Percentiles rank a stretch among this genome's conserved stretches.
Evolutionary conservation across 2,797 vertebrate species (phyloP).

Genomic region (Gila robusta): DNA sequence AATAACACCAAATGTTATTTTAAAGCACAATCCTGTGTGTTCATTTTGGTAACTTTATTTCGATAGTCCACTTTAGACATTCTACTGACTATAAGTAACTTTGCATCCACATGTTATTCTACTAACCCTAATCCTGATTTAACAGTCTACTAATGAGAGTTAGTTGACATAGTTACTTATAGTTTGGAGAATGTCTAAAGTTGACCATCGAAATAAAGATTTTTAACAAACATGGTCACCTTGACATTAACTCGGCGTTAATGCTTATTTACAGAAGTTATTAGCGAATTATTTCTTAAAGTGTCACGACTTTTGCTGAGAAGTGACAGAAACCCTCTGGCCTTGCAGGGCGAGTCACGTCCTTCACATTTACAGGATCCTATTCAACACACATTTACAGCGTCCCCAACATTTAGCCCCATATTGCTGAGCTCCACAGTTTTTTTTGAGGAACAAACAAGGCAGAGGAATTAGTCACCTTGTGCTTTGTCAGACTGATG

Average conservation of each 20-base stretch:
- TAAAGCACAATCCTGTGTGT: background rate
- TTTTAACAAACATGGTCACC: background rate
- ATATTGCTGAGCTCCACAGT: conserved; percentile 38
- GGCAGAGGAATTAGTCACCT: conserved; percentile 64
- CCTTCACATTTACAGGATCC: conserved; percentile 32
- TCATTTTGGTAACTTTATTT: background rate
- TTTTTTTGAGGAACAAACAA: conserved; percentile 51
- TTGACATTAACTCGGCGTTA: background rate
- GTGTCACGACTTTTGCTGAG: conserved; percentile 15
- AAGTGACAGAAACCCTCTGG: conserved; percentile 30
- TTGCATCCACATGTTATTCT: background rate
- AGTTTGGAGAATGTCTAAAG: background rate
- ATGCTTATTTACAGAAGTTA: background rate
- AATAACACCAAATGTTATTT: background rate
- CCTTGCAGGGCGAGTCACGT: background rate
- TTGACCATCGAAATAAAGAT: background rate
- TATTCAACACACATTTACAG: conserved; percentile 39
- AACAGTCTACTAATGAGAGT: background rate
- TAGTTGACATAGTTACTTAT: background rate
- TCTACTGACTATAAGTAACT: background rate
- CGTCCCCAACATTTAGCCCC: conserved; percentile 42
- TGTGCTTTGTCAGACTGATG: conserved; percentile 65
- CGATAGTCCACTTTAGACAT: background rate
- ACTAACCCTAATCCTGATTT: background rate
- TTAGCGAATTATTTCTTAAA: background rate